Evolutionary conservation across 2,113 vertebrate species (phyloP), one percentile per base, ranked within the genome.

Genomic region (Esox niger): DNA sequence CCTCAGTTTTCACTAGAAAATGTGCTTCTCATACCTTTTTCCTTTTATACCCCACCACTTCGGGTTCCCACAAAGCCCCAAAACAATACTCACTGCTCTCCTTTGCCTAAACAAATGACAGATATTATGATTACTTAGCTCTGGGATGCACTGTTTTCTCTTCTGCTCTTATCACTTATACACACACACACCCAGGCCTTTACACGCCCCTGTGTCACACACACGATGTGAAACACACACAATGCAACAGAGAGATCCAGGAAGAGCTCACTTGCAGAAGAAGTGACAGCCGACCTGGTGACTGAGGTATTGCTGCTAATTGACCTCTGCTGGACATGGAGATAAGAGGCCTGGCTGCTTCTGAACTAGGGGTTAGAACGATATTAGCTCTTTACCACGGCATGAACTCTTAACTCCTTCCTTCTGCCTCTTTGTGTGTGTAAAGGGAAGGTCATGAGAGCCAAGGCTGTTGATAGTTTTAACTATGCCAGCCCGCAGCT

Each of bases 91-190:
- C 13, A 43, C 38, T 59, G 52, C 26, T 61, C 66, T 73, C 31
- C n/a, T 69, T 62, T 52, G 27, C 38, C 67, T 10, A 69, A 66
- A 69, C 61, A 68, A 79, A 77, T 52, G 23, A 33, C 49, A 70
- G 70, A 64, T 75, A 63, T n/a, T 15, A 76, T 69, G 31, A 27
- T 70, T 56, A 33, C 66, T 62, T 66, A 68, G 35, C 52, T 68
- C 32, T 54, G 17, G 52, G 68, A 47, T 11, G 61, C 58, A 38
- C n/a, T 76, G 49, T 10, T 56, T 38, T 62, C 27, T 70, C 27
- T 47, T 62, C 13, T 58, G 49, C 62, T 52, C 6, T 23, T 3
- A 6, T 35, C 21, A 67, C 65, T 26, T 52, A 27, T 23, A 58
- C 31, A 54, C 66, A 29, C 55, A 29, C 55, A 27, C 32, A 33